Percentiles rank a stretch among this genome's conserved stretches.
Evolutionary conservation across 2,888 invertebrate species (phyloP).

Genomic region (Argyra leucocephala): DNA sequence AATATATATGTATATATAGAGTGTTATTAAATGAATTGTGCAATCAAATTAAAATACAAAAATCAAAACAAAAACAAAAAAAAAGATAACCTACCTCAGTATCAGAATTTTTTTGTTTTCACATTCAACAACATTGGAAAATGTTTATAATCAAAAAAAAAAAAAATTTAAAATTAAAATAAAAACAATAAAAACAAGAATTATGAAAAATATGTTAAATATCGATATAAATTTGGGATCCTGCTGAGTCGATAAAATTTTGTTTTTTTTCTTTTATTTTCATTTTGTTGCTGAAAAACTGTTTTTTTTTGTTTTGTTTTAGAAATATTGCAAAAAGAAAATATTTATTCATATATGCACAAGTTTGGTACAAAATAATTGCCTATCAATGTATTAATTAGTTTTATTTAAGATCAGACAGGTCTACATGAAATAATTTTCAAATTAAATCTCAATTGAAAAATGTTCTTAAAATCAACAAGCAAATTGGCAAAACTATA

Average conservation of each 20-base stretch:
- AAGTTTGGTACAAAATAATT: too few relatives aligned
- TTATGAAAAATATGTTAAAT: conserved; percentile 3
- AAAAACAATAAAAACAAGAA: neutral
- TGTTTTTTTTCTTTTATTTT: neutral
- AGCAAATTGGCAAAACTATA: too few relatives aligned
- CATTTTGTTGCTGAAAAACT: too few relatives aligned
- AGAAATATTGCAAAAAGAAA: too few relatives aligned
- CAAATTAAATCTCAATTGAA: too few relatives aligned
- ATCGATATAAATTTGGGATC: neutral
- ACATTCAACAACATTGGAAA: neutral
- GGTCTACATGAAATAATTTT: too few relatives aligned
- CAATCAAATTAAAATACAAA: conserved; percentile 12
- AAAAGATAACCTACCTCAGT: conserved; percentile 3
- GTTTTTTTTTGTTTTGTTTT: too few relatives aligned
- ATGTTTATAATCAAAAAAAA: neutral
- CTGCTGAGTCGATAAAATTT: neutral
- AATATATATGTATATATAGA: neutral
- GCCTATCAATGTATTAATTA: too few relatives aligned
- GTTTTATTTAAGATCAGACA: too few relatives aligned
- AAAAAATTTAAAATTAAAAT: too few relatives aligned
- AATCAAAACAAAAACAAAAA: conserved; percentile 19
- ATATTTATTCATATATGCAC: too few relatives aligned
- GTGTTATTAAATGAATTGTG: neutral
- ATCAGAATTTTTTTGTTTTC: neutral
- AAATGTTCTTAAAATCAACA: too few relatives aligned